Evolutionary conservation across 2,888 invertebrate species (phyloP).

Genomic region (Megalurothrips usitatus): DNA sequence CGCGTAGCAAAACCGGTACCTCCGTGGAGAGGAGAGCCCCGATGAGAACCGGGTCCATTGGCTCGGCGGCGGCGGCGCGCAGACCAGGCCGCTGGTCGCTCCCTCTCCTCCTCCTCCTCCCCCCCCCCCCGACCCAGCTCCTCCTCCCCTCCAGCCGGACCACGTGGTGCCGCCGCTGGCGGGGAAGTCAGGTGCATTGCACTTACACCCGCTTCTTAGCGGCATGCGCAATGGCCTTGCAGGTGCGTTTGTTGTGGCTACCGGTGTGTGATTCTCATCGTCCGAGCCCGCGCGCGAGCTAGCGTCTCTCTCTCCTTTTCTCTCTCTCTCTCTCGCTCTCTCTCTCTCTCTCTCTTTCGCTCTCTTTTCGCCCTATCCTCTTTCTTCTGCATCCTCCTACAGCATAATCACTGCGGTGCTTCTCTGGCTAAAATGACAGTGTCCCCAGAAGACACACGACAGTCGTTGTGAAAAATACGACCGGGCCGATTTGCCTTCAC

Average conservation of each 20-base stretch:
- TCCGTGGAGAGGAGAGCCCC: neutral
- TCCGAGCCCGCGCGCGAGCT: too few relatives aligned
- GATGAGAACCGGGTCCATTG: neutral
- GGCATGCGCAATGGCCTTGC: too few relatives aligned
- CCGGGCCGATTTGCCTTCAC: too few relatives aligned
- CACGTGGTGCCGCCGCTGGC: neutral
- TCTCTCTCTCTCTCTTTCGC: neutral
- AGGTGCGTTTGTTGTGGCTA: too few relatives aligned
- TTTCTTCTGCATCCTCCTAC: too few relatives aligned
- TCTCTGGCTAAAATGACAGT: too few relatives aligned
- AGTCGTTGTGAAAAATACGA: too few relatives aligned
- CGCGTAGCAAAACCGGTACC: conserved; percentile 11
- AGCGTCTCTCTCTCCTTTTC: neutral
- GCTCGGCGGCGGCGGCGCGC: neutral
- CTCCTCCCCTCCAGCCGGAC: neutral
- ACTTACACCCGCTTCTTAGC: too few relatives aligned
- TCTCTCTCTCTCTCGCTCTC: neutral
- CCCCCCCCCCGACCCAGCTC: neutral
- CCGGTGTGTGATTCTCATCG: too few relatives aligned
- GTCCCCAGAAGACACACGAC: too few relatives aligned
- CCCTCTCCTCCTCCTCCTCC: neutral
- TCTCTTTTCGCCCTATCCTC: neutral
- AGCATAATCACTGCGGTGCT: too few relatives aligned
- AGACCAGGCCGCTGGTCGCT: neutral
- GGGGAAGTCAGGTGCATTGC: too few relatives aligned